Evolutionary conservation across 1,140 invertebrate species (phyloP).

Genomic region (Drosophila sproati): DNA sequence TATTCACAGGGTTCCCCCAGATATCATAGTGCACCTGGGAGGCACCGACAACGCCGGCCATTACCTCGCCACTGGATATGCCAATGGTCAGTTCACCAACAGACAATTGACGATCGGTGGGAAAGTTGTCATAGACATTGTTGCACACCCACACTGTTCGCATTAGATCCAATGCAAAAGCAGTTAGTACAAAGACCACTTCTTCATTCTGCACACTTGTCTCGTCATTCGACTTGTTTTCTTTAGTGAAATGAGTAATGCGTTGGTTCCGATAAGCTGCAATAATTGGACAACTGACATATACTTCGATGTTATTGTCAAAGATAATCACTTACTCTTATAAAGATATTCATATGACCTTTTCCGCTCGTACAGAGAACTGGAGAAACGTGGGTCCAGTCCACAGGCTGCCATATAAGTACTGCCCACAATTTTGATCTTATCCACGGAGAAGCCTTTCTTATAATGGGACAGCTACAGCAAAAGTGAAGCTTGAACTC

Average conservation of each 20-base stretch:
- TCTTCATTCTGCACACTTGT: slow-evolving; percentile 19
- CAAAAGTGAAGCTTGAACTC: not conserved
- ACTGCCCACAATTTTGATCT: slow-evolving; percentile 96
- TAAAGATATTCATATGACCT: not conserved
- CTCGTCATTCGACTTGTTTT: too few relatives aligned
- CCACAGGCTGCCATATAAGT: slow-evolving; percentile 98
- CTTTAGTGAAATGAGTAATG: not conserved
- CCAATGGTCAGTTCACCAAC: slow-evolving; percentile 83
- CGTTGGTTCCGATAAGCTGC: not conserved
- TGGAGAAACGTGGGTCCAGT: slow-evolving; percentile 85
- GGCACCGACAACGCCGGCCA: slow-evolving; percentile 95
- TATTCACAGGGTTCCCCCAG: slow-evolving; percentile 97
- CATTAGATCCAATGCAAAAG: slow-evolving; percentile 60
- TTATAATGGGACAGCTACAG: slow-evolving; percentile 30
- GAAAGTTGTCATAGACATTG: slow-evolving; percentile 9
- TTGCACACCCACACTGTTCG: slow-evolving; percentile 43
- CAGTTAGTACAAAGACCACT: slow-evolving; percentile 56
- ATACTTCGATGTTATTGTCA: not conserved
- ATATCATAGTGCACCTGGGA: slow-evolving; percentile 93
- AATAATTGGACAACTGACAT: not conserved
- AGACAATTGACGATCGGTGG: not conserved
- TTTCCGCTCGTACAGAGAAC: not conserved
- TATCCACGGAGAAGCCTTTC: slow-evolving; percentile 86
- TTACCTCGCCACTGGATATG: slow-evolving; percentile 93
- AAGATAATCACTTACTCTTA: slow-evolving; percentile 6